A percentile compares a stretch with the other conserved stretches of the same genome.
Evolutionary conservation across 2,888 invertebrate genomes (phyloP).

Genomic region (Temnothorax ravouxi): DNA sequence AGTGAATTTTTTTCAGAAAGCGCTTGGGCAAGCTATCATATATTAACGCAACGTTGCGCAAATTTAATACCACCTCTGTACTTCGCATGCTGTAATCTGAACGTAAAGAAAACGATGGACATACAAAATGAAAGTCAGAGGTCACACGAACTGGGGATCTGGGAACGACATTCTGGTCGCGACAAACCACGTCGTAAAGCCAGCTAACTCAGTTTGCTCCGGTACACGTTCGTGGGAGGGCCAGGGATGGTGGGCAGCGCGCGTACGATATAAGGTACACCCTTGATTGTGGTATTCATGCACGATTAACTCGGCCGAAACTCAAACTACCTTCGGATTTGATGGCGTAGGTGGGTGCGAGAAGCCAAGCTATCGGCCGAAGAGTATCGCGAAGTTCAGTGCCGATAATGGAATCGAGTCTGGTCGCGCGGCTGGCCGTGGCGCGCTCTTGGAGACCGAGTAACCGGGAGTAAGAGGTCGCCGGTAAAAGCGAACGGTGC

Average conservation of each 20-base stretch:
- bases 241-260: conserved; percentile 42
- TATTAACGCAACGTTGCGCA: neutral
- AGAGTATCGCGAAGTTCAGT: conserved; percentile 77
- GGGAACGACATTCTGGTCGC: conserved; percentile 29
- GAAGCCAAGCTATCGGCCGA: conserved; percentile 59
- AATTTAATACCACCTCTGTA: neutral
- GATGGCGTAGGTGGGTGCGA: conserved; percentile 58
- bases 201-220: conserved; percentile 51
- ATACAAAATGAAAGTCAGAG: conserved; percentile 36
- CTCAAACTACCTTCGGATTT: conserved; percentile 70
- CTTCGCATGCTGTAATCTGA: neutral
- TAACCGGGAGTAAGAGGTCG: conserved; percentile 70
- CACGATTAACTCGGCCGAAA: conserved; percentile 78
- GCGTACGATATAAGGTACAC: conserved; percentile 71
- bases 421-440: conserved; percentile 66
- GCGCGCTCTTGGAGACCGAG: conserved; percentile 35
- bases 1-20: neutral
- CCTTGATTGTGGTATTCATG: conserved; percentile 81
- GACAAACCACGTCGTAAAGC: conserved; percentile 51
- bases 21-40: neutral
- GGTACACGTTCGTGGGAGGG: conserved; percentile 45
- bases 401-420: conserved; percentile 80
- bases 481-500: conserved; percentile 71
- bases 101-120: conserved; percentile 1
- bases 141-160: conserved; percentile 28